These are phyloP conservation scores for Menura novaehollandiae DNA, from an alignment of 2,113 vertebrate species.

Conservation along the genomic window DNA sequence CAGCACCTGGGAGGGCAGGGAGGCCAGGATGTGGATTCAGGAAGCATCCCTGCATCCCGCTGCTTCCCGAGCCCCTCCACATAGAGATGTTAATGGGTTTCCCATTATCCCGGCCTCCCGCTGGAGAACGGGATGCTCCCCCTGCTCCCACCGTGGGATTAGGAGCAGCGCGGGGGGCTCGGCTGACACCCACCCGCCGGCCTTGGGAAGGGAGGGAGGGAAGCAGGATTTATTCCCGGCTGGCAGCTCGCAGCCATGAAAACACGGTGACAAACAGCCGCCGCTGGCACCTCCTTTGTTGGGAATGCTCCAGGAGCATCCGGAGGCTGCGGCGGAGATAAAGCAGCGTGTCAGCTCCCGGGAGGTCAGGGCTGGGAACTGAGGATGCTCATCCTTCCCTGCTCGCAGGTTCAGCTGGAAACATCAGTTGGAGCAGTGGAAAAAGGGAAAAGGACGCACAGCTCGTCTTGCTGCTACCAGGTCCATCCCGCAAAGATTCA, in stretches of 20 bases:
- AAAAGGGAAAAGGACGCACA: rapidly evolving
- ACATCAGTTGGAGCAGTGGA: rapidly evolving
- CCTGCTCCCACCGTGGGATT: neutral
- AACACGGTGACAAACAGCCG: neutral
- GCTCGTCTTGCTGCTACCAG: neutral
- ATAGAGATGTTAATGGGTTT: slow-evolving; percentile 38
- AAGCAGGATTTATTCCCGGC: neutral
- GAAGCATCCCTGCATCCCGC: slow-evolving; percentile 68
- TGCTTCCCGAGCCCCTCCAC: neutral
- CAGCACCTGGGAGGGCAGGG: slow-evolving; percentile 83
- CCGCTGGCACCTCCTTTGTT: neutral
- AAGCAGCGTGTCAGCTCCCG: neutral
- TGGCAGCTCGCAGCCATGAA: neutral
- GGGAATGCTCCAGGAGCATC: neutral
- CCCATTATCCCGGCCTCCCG: neutral
- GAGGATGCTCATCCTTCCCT: neutral
- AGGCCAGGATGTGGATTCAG: slow-evolving; percentile 82
- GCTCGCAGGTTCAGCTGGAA: neutral
- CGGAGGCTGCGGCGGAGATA: neutral
- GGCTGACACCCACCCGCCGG: neutral
- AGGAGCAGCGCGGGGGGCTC: neutral
- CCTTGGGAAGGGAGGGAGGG: neutral
- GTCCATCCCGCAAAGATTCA: rapidly evolving
- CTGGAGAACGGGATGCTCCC: neutral
- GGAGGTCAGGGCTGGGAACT: slow-evolving; percentile 11